These are phyloP conservation scores for Ophioninae sp. DNA, from an alignment of 2,888 invertebrate genomes.

Conservation along the genomic window DNA sequence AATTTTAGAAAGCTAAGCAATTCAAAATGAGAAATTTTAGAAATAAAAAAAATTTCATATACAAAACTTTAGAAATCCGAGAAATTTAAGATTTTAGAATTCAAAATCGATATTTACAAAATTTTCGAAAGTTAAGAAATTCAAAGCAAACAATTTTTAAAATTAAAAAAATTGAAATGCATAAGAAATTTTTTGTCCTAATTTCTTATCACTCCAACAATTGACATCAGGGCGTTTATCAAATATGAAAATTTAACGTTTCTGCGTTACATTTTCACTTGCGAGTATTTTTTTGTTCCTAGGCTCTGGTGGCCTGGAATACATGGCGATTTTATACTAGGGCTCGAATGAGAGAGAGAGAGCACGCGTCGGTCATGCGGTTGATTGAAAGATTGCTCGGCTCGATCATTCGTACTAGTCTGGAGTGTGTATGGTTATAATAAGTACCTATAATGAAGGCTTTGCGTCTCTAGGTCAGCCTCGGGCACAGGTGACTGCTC, in stretches of 20 bases:
- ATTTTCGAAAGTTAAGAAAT: too few relatives aligned
- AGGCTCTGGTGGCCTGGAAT: neutral
- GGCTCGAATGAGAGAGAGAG: conserved; percentile 31
- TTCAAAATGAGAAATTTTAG: too few relatives aligned
- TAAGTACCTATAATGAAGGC: conserved; percentile 18
- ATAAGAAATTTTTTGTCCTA: too few relatives aligned
- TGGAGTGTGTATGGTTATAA: conserved; percentile 10
- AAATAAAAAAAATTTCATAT: too few relatives aligned
- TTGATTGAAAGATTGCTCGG: conserved; percentile 57
- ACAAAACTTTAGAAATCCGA: too few relatives aligned
- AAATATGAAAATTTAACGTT: neutral
- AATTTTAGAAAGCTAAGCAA: too few relatives aligned
- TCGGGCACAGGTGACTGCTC: conserved; percentile 58
- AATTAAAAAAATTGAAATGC: too few relatives aligned
- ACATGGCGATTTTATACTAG: conserved; percentile 34
- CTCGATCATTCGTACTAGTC: conserved; percentile 30
- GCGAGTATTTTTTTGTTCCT: neutral
- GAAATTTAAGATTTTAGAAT: too few relatives aligned
- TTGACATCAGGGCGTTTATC: neutral
- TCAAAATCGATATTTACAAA: too few relatives aligned
- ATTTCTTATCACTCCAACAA: too few relatives aligned
- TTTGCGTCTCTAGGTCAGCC: conserved; percentile 51
- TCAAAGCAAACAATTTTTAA: too few relatives aligned
- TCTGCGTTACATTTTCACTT: neutral
- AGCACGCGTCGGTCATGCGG: conserved; percentile 47